Conservation (phyloP, 2,888 invertebrate genomes). For the Drosophila melanosoma region DNA sequence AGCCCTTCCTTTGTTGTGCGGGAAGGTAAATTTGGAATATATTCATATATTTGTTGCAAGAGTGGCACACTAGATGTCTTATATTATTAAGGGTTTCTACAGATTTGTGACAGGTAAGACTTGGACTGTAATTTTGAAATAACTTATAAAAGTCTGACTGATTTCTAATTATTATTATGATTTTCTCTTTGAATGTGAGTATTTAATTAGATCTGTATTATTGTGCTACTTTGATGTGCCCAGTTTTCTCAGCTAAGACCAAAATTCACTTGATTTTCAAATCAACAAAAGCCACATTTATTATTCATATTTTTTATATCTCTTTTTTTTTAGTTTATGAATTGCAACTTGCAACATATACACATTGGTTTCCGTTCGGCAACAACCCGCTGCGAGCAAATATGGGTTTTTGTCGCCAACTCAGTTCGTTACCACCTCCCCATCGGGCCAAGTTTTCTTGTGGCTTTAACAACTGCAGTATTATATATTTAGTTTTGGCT, state of each 20-base stretch:
- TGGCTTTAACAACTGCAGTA: conserved; percentile 19
- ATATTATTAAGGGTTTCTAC: not conserved
- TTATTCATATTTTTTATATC: not conserved
- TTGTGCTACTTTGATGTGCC: too few species aligned
- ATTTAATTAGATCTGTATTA: not conserved
- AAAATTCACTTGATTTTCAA: not conserved
- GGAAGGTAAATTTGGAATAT: not conserved
- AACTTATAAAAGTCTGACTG: not conserved
- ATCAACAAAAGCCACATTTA: not conserved
- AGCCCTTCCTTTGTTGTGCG: not conserved
- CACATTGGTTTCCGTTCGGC: not conserved
- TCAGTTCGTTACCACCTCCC: not conserved
- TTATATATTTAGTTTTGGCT: conserved; percentile 37
- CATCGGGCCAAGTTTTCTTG: conserved; percentile 19
- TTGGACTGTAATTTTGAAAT: not conserved
- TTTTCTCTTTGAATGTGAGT: not conserved
- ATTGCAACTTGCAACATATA: not conserved
- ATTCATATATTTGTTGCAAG: not conserved
- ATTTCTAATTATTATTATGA: not conserved
- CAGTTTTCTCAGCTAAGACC: too few species aligned
- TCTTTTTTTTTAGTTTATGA: not conserved
- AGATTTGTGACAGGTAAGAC: not conserved
- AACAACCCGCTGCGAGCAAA: not conserved
- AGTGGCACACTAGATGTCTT: not conserved
- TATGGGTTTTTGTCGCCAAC: not conserved